Percentiles rank a stretch among this genome's conserved stretches.
Evolutionary conservation across 2,113 vertebrate species (phyloP).

Genomic region (Pterocles burchelli): DNA sequence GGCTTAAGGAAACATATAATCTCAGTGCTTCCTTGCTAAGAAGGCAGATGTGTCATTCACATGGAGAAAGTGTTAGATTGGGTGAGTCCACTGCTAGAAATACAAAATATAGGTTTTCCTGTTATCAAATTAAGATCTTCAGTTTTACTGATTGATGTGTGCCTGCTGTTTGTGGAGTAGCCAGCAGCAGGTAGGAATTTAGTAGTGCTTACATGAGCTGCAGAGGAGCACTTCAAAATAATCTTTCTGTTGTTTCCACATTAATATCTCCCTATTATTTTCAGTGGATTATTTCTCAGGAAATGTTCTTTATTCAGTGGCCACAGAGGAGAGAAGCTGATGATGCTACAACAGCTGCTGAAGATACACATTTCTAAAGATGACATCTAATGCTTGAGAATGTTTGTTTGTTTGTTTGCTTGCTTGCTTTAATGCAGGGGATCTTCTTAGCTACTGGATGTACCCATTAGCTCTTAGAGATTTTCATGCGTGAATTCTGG

Average conservation of each 20-base stretch:
- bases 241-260: background rate
- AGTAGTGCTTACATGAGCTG: background rate
- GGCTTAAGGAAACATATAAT: background rate
- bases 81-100: background rate
- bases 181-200: background rate
- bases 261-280: background rate
- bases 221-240: background rate
- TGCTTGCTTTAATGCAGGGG: rapidly evolving
- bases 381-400: background rate
- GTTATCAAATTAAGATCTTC: background rate
- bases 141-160: background rate
- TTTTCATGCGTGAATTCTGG: background rate
- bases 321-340: background rate
- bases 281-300: background rate
- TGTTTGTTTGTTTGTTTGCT: background rate
- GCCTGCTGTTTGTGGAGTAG: background rate
- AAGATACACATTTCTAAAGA: background rate
- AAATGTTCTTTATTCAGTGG: background rate
- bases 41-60: background rate
- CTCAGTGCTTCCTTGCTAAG: background rate
- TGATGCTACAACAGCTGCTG: background rate
- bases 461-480: background rate
- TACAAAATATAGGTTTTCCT: background rate
- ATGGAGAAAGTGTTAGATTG: background rate
- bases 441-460: background rate